Base-by-base conservation (phyloP, 2,113 vertebrate species). In the Mugil cephalus region DNA sequence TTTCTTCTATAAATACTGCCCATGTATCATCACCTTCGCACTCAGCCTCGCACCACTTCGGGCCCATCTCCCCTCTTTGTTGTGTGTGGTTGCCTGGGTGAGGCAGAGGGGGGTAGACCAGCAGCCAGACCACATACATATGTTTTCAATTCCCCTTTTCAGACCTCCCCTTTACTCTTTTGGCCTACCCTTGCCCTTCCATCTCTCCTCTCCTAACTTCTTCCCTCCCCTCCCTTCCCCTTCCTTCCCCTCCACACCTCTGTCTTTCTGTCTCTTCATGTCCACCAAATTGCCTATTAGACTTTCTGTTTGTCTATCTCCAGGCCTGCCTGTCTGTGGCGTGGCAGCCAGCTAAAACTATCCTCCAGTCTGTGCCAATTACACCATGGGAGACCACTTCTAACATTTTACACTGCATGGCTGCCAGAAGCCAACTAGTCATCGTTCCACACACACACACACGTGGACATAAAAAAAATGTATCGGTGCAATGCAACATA, bases 11-110 rank as follows among this genome's bases (percentile, higher is more conserved):
- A 67, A 79, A 82, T 12, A 36, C 36, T 71, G 76, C 78, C 66
- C 73, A 69, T 79, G 74, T 88, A 74, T 90, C 88, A 90, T 89
- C 89, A 91, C 87, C 82, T 87, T 80, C 46, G 38, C 75, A 76
- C 75, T 79, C 77, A 69, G 59, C 76, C 84, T 86, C 86, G 81
- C 87, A 86, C 88, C 80, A 79, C 79, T 80, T 86, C 72, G 89
- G 80, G 83, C 80, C 71, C 72, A 34, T 78, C 66, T 80, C 83
- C 69, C 42, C 67, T 83, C 89, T 90, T 87, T 92, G 89, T 91
- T 89, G 87, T 92, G 79, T 91, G 83, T 60, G 82, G 86, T 69
- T 89, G 85, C 87, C 81, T 89, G 82, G 59, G 79, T 83, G 77
- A 86, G 69, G 68, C 70, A 56, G 73, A 70, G 71, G 69, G 70